These are phyloP conservation scores for Tetragonisca angustula DNA, from an alignment of 2,888 invertebrate genomes.

Conservation along the genomic window DNA sequence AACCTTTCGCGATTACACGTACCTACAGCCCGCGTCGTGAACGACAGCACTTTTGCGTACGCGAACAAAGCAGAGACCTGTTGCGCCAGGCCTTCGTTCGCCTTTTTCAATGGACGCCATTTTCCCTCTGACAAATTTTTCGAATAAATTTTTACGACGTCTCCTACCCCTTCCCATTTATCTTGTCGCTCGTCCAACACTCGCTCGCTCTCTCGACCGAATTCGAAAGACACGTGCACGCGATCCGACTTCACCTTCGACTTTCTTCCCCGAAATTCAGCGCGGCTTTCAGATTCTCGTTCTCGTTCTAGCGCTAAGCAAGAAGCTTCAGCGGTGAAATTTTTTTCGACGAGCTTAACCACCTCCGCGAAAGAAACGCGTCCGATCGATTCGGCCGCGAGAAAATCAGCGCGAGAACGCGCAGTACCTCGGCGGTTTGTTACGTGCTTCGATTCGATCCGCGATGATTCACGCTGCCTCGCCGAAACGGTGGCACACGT, in stretches of 20 bases:
- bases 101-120: conserved; percentile 49
- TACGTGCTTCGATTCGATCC: conserved; percentile 49
- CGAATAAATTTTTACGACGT: conserved; percentile 22
- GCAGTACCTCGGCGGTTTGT: conserved; percentile 38
- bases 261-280: background rate
- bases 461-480: conserved; percentile 43
- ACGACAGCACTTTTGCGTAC: conserved; percentile 69
- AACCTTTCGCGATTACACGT: conserved; percentile 69
- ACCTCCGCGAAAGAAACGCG: background rate
- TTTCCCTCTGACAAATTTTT: conserved; percentile 28
- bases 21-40: conserved; percentile 61
- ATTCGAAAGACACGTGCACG: background rate
- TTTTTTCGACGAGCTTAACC: too few species aligned
- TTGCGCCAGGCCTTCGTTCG: conserved; percentile 58
- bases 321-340: too few species aligned
- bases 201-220: background rate
- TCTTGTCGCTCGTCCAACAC: background rate
- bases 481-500: conserved; percentile 21
- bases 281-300: background rate
- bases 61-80: conserved; percentile 66
- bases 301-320: too few species aligned
- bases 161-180: background rate
- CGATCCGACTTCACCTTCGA: background rate
- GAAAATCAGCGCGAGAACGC: conserved; percentile 30
- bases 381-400: conserved; percentile 1